Base-by-base conservation (phyloP, 2,888 invertebrate genomes). In the Dasysyrphus albostriatus region DNA sequence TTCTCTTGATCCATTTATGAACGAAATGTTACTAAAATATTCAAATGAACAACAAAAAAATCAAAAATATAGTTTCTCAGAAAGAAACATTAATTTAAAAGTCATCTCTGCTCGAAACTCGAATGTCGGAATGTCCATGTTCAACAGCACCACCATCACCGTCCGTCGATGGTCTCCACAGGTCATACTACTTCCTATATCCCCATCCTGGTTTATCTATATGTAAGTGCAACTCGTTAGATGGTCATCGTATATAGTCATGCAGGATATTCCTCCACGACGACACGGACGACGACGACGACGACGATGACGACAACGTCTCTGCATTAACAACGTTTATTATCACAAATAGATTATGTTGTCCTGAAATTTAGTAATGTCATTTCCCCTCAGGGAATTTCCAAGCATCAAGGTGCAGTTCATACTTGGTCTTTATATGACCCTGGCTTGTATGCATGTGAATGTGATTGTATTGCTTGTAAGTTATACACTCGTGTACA, bases 271-370 rank as follows among this genome's bases (percentile, higher is more conserved):
- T 65, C 37, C 34, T 76, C 16, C 39, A 59, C 19, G 47, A 39
- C 78, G 56, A 51, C 9, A 24, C 3, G 4, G 16, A 44, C 19
- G 32, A 63, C 47, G 29, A 73, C 34, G 5, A 70, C 19, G 61
- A 32, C 14, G 12, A 58, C 16, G 7, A 51, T 10, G 49, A 49
- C 34, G 51, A 54, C 56, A 37, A 47, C 78, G 56, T 42, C 44
- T 67, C 61, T 59, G 76, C 58, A 87, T 87, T 87, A 87, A 87
- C 87, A 83, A 87, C 87, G 70, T 87, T 87, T 87, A 87, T 83
- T 83, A 83, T 83, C 87, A 79, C 83, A 87, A 87, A 87, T 87
- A 78, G 83, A 87, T 87, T 87, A 87, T 87, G 87, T 83, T 87
- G 87, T 87, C 65, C 87, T 75, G 63, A 83, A 70, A 83, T 70